Evolutionary conservation across 2,888 invertebrate species (phyloP), one percentile per base, ranked within the genome.

Genomic region (Melinaea menophilus): DNA sequence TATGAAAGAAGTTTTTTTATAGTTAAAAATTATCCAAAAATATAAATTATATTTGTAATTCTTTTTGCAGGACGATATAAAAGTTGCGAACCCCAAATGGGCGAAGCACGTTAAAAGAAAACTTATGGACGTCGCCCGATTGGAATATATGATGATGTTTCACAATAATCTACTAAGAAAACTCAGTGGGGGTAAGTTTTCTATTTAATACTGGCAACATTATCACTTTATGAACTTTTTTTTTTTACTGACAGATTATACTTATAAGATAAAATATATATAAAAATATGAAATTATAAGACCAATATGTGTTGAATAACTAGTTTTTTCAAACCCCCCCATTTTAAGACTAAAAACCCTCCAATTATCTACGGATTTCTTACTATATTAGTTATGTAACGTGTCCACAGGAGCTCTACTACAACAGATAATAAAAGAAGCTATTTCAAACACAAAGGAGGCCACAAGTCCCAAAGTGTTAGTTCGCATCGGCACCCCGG

Each of bases 401-500:
- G 22, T 22, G 7, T 31, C 13, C 66, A 34, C 70, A 92, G 92
- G 92, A n/a, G 85, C 90, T 1, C 73, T 92, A 5, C 78, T 94
- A 2, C 89, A 92, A 55, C 91, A 92, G 72, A 91, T 94, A 68
- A 84, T 92, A 57, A 83, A 84, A 9, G 92, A 92, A 71, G 87
- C 89, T 0, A 85, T 88, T 75, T 74, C 86, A 1, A 85, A 78
- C 59, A 81, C 78, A 0, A 63, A 65, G 4, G 77, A 79, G 2
- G 67, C 71, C 2, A 73, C 77, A 0, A 77, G 71, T 0, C 79
- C 84, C 0, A 91, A 90, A 54, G 78, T 93, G 58, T 85, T 89
- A 62, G 86, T 93, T 37, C 92, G 92, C 56, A 92, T 92, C 33
- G 93, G 92, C n/a, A 93, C 94, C 67, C 94, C 94, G 11, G 91